Evolutionary conservation across 2,113 vertebrate genomes (phyloP).

Genomic region (Laticauda laticaudata): DNA sequence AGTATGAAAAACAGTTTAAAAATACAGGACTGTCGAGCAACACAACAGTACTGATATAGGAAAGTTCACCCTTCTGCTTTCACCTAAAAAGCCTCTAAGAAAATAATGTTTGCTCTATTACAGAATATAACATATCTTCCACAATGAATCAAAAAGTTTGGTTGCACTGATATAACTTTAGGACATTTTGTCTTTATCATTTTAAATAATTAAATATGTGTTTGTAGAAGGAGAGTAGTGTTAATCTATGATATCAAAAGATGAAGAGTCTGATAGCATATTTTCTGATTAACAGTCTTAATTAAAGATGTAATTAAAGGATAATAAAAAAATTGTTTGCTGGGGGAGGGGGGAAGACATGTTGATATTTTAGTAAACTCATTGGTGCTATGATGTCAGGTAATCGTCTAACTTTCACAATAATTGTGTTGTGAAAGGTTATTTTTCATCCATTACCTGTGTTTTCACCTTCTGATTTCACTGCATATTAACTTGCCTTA

Average conservation of each 20-base stretch:
- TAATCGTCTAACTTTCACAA: not conserved
- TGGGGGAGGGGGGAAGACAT: not conserved
- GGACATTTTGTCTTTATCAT: not conserved
- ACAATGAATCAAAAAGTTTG: not conserved
- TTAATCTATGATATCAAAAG: not conserved
- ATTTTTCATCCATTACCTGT: not conserved
- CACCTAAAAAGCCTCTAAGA: not conserved
- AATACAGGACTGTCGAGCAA: not conserved
- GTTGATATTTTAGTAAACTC: not conserved
- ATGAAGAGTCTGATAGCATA: not conserved
- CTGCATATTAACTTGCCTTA: not conserved
- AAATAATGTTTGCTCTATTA: not conserved
- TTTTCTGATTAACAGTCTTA: not conserved
- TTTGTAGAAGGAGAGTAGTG: not conserved
- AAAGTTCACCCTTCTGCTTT: not conserved
- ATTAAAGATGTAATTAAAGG: not conserved
- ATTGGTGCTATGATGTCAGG: not conserved
- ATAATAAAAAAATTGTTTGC: not conserved
- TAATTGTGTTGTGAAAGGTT: not conserved
- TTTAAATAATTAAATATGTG: not conserved
- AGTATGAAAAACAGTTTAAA: not conserved
- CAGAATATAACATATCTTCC: not conserved
- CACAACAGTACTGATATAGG: not conserved
- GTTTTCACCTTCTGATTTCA: not conserved
- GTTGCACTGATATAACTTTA: not conserved